These are phyloP conservation scores for Pelmatolapia mariae DNA, from an alignment of 2,113 vertebrate genomes.

Conservation along the genomic window DNA sequence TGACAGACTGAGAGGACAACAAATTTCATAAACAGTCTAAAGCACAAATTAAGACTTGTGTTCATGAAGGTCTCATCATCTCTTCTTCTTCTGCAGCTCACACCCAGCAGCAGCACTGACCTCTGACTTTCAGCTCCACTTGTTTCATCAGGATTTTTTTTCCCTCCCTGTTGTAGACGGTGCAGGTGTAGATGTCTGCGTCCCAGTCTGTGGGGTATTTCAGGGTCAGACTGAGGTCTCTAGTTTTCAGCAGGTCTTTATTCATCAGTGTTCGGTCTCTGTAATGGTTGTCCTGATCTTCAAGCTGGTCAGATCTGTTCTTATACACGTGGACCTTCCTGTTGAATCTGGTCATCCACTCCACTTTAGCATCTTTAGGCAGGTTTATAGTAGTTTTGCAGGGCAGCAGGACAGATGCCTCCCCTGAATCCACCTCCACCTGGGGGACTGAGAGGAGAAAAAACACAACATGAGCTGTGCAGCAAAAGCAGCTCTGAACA, in stretches of 20 bases:
- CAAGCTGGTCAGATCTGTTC: rapidly evolving
- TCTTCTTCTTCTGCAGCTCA: background rate
- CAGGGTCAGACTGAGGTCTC: background rate
- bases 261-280: background rate
- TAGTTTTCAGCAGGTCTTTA: background rate
- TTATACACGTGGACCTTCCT: background rate
- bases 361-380: background rate
- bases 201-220: background rate
- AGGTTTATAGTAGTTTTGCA: background rate
- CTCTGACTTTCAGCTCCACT: background rate
- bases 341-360: background rate
- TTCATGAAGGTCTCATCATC: background rate
- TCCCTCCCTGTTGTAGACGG: background rate
- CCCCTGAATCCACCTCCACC: background rate
- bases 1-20: background rate
- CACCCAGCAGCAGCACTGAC: background rate
- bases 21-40: background rate
- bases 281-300: background rate
- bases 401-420: background rate
- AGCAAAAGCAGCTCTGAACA: background rate
- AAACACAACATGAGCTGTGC: background rate
- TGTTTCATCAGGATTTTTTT: background rate
- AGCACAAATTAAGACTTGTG: background rate
- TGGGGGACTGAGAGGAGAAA: background rate
- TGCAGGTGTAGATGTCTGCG: background rate